Percentiles rank a stretch among this genome's conserved stretches.
Conservation (phyloP, 2,113 vertebrate species). For the Rutilus rutilus region DNA sequence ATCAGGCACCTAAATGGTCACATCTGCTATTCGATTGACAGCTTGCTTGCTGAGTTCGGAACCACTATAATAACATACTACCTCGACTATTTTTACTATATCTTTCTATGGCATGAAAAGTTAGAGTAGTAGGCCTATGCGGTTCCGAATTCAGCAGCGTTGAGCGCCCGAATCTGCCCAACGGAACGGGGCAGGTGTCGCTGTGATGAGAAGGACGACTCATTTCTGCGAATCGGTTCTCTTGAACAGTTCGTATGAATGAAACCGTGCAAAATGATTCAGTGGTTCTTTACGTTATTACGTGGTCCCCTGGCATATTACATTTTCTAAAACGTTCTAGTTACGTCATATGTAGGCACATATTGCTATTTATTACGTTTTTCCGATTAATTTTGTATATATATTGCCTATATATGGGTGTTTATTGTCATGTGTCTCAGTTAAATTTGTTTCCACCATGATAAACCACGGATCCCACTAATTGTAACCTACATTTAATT, state of each 20-base stretch:
- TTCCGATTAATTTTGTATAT: background rate
- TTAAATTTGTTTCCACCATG: background rate
- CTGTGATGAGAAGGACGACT: background rate
- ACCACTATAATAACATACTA: too few relatives aligned
- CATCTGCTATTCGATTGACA: slow-evolving; percentile 47
- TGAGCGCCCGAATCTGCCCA: too few relatives aligned
- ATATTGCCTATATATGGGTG: background rate
- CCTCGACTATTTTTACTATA: too few relatives aligned
- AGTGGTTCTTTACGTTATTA: background rate
- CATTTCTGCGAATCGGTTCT: background rate
- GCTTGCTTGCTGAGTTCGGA: too few relatives aligned
- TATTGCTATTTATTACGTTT: background rate
- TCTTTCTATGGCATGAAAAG: too few relatives aligned
- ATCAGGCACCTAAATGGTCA: slow-evolving; percentile 59
- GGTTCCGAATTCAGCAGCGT: too few relatives aligned
- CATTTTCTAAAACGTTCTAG: background rate
- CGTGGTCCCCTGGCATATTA: background rate
- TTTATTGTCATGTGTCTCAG: background rate
- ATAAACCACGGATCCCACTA: too few relatives aligned
- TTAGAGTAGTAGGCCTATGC: too few relatives aligned
- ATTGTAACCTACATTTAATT: background rate
- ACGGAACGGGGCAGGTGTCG: background rate
- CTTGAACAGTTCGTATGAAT: background rate
- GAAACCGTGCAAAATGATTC: background rate
- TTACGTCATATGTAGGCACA: background rate